These are phyloP conservation scores for Cotesia vestalis DNA, from an alignment of 1,140 invertebrate genomes.

Conservation along the genomic window DNA sequence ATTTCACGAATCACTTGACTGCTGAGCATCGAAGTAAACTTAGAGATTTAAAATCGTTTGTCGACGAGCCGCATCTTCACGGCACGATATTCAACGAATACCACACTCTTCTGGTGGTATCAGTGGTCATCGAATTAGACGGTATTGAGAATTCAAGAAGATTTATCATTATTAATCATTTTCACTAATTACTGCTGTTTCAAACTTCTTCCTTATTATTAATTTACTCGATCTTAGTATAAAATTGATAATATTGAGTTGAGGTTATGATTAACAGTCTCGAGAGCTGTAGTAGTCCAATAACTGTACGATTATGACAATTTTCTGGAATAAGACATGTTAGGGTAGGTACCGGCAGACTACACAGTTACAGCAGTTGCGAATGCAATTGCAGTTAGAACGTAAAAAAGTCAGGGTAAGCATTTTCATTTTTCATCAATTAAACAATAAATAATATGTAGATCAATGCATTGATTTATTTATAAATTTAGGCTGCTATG, in stretches of 20 bases:
- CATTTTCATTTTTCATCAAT: constrained; percentile 41
- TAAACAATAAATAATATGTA: no score
- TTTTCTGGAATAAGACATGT: constrained; percentile 86
- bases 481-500: constrained; percentile 68
- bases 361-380: constrained; percentile 84
- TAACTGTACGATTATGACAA: constrained; percentile 91
- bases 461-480: no score
- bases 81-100: constrained; percentile 85
- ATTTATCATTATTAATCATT: background rate
- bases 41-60: constrained; percentile 86
- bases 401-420: constrained; percentile 82
- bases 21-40: constrained; percentile 91
- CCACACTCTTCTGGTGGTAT: constrained; percentile 82
- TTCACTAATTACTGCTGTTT: background rate
- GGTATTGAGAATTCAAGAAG: constrained; percentile 51
- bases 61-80: constrained; percentile 86
- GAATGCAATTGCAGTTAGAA: constrained; percentile 90
- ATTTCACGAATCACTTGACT: constrained; percentile 95
- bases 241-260: constrained; percentile 74
- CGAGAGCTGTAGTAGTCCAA: constrained; percentile 72
- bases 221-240: no score
- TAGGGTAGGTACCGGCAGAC: constrained; percentile 67
- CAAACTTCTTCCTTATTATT: no score
- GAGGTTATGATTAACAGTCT: no score
- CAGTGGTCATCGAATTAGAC: constrained; percentile 76